Evolutionary conservation across 1,140 invertebrate genomes (phyloP).

Genomic region (Oncopodura yosiiana): DNA sequence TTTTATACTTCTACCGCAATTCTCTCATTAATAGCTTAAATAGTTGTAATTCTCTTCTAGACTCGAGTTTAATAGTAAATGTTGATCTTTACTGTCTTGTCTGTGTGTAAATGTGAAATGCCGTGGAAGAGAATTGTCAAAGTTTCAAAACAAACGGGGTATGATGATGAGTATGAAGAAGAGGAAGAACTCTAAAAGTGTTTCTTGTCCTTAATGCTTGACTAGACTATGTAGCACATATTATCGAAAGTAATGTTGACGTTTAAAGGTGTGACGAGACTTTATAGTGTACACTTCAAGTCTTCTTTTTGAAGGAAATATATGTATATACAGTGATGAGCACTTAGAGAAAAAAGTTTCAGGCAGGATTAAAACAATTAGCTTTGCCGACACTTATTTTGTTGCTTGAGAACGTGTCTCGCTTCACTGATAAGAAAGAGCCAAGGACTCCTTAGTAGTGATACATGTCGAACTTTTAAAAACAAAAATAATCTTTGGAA

Average conservation of each 20-base stretch:
- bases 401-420: slow-evolving; percentile 13
- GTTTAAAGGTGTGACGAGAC: slow-evolving; percentile 14
- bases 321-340: slow-evolving; percentile 7
- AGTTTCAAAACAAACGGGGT: too few relatives aligned
- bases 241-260: slow-evolving; percentile 10
- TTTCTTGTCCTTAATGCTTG: too few relatives aligned
- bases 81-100: too few relatives aligned
- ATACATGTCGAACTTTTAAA: neutral
- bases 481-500: neutral
- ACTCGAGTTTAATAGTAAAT: too few relatives aligned
- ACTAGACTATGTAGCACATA: slow-evolving; percentile 2
- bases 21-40: too few relatives aligned
- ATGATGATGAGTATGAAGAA: neutral
- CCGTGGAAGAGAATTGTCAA: too few relatives aligned
- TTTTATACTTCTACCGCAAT: too few relatives aligned
- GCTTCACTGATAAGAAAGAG: slow-evolving; percentile 8
- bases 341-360: slow-evolving; percentile 15
- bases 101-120: too few relatives aligned
- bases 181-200: slow-evolving; percentile 7
- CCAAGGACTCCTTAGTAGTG: neutral
- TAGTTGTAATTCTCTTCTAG: too few relatives aligned
- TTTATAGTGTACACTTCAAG: too few relatives aligned
- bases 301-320: slow-evolving; percentile 2
- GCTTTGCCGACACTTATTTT: slow-evolving; percentile 7
- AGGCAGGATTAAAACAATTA: slow-evolving; percentile 8